A percentile compares a stretch with the other conserved stretches of the same genome.
Conservation (phyloP, 2,888 invertebrate genomes). For the Gari tellinella region DNA sequence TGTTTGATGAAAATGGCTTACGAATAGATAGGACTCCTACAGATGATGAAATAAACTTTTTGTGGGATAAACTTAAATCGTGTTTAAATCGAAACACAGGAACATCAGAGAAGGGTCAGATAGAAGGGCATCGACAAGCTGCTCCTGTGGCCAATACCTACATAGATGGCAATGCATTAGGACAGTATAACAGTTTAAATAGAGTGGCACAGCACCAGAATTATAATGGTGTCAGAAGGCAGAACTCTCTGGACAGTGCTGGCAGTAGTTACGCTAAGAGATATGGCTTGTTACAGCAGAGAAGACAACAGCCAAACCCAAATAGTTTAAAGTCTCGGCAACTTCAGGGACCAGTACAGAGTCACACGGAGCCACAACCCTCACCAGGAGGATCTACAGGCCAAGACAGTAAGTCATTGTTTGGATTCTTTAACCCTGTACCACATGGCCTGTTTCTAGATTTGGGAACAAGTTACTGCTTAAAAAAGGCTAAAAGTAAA, state of each 20-base stretch:
- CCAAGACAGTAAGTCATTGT: slow-evolving; percentile 34
- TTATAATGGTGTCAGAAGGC: slow-evolving; percentile 28
- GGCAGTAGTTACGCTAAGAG: slow-evolving; percentile 60
- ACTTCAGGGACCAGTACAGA: slow-evolving; percentile 65
- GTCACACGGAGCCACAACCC: slow-evolving; percentile 58
- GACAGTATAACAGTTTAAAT: slow-evolving; percentile 61
- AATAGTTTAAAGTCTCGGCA: slow-evolving; percentile 58
- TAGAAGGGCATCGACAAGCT: slow-evolving; percentile 60
- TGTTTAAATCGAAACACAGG: slow-evolving; percentile 71
- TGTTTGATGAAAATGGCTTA: slow-evolving; percentile 76
- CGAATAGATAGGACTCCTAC: slow-evolving; percentile 82
- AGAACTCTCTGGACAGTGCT: slow-evolving; percentile 49
- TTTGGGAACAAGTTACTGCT: no score
- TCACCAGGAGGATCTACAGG: slow-evolving; percentile 11
- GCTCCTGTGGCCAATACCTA: slow-evolving; percentile 74
- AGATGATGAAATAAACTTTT: slow-evolving; percentile 83
- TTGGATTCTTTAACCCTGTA: no score
- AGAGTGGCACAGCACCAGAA: slow-evolving; percentile 48
- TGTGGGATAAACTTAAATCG: slow-evolving; percentile 83
- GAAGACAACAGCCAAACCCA: slow-evolving; percentile 66
- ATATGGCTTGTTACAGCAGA: slow-evolving; percentile 70
- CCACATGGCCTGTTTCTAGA: no score
- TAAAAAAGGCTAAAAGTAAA: no score
- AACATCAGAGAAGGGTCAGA: slow-evolving; percentile 36
- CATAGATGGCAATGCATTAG: slow-evolving; percentile 77